Conservation (phyloP, 30 jellyfish, hydroid and myxozoan species). For the Aurelia sp. region DNA sequence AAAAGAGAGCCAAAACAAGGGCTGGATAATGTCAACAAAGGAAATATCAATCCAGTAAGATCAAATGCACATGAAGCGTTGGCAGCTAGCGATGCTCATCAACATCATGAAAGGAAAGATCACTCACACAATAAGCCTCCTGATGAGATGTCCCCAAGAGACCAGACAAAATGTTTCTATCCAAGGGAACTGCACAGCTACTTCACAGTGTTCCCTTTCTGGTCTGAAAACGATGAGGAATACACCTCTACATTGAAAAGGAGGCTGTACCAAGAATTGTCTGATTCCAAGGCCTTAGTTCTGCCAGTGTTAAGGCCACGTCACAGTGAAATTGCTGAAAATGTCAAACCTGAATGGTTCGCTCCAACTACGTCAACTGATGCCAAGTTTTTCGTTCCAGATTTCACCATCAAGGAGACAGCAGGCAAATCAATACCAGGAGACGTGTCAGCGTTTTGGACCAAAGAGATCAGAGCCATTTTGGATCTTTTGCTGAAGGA, state of each 20-base stretch:
- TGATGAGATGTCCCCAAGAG: background rate
- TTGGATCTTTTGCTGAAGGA: background rate
- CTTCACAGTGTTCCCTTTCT: too few species aligned
- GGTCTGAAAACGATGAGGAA: too few species aligned
- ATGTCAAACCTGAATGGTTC: background rate
- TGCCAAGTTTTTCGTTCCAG: slow-evolving; percentile 9
- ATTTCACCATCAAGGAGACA: too few species aligned
- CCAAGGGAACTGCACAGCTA: too few species aligned
- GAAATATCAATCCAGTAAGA: too few species aligned
- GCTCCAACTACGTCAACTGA: background rate
- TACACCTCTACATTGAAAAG: background rate
- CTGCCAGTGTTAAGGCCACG: background rate
- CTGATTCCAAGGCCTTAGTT: background rate
- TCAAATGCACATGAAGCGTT: too few species aligned
- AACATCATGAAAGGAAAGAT: background rate
- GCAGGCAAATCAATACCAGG: background rate
- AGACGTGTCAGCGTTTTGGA: background rate
- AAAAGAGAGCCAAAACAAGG: background rate
- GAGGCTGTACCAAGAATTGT: background rate
- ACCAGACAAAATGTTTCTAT: too few species aligned
- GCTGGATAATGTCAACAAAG: too few species aligned
- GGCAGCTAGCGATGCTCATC: too few species aligned
- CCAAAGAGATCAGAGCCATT: background rate
- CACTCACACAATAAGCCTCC: background rate
- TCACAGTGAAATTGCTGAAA: too few species aligned